Evolutionary conservation across 1,140 invertebrate species (phyloP).

Genomic region (Cardiocondyla obscurior): DNA sequence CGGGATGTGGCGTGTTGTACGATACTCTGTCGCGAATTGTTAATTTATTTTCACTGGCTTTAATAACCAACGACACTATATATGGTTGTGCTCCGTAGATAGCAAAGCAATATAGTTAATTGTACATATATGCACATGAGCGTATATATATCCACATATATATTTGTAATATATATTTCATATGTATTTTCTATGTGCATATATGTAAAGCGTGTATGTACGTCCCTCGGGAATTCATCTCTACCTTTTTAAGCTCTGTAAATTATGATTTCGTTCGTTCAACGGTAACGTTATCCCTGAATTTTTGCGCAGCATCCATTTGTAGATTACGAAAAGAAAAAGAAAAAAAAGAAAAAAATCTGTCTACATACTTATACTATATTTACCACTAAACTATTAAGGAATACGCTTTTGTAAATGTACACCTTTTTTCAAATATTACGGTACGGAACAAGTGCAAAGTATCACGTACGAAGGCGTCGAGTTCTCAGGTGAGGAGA

Average conservation of each 20-base stretch:
- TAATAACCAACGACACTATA: conserved; percentile 52
- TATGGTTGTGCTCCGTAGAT: conserved; percentile 67
- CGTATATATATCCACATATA: neutral
- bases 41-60: conserved; percentile 61
- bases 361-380: conserved; percentile 59
- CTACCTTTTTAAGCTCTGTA: conserved; percentile 60
- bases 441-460: conserved; percentile 57
- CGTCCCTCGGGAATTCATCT: conserved; percentile 6
- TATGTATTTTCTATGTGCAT: neutral
- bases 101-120: conserved; percentile 61
- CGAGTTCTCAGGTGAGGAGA: conserved; percentile 59
- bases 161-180: conserved; percentile 12
- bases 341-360: too few relatives aligned
- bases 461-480: conserved; percentile 51
- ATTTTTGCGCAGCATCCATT: conserved; percentile 28
- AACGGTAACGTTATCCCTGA: conserved; percentile 38
- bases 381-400: conserved; percentile 53
- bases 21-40: conserved; percentile 32
- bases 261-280: conserved; percentile 38
- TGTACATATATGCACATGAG: conserved; percentile 1
- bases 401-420: conserved; percentile 64
- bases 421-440: conserved; percentile 65
- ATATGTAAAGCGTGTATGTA: neutral
- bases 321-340: conserved; percentile 55
- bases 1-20: conserved; percentile 7